Percentiles rank a stretch among this genome's conserved stretches.
These are phyloP conservation scores for Oeneis ivallda DNA, from an alignment of 2,888 invertebrate genomes.

Conservation along the genomic window DNA sequence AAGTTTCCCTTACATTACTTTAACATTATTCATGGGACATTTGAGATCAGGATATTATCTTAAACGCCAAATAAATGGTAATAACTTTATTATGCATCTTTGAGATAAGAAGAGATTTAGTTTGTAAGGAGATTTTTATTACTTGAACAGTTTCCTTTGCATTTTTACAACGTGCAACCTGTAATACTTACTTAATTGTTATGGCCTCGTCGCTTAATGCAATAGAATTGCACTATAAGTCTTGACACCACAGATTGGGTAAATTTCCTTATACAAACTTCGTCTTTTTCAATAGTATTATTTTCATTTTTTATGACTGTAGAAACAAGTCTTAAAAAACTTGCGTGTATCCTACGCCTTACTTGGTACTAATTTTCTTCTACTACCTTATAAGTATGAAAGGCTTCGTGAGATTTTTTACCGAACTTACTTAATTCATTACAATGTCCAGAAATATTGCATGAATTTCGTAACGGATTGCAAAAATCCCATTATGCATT, in stretches of 20 bases:
- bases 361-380: too few species aligned
- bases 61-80: conserved; percentile 23
- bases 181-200: too few species aligned
- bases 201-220: too few species aligned
- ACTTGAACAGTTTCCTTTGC: conserved; percentile 2
- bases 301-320: too few species aligned
- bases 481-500: conserved; percentile 14
- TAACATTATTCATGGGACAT: conserved; percentile 44
- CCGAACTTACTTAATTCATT: neutral
- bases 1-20: conserved; percentile 47
- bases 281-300: too few species aligned
- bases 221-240: too few species aligned
- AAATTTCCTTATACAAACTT: too few species aligned
- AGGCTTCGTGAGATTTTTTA: neutral
- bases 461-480: neutral
- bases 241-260: too few species aligned
- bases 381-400: too few species aligned
- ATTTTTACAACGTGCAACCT: neutral
- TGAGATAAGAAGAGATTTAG: conserved; percentile 15
- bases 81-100: conserved; percentile 14
- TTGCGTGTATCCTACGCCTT: neutral
- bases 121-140: conserved; percentile 13
- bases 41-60: conserved; percentile 30
- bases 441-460: conserved; percentile 5
- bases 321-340: neutral